Conservation (phyloP, 2,888 invertebrate species). For the Cryptocheilus praepositus region DNA sequence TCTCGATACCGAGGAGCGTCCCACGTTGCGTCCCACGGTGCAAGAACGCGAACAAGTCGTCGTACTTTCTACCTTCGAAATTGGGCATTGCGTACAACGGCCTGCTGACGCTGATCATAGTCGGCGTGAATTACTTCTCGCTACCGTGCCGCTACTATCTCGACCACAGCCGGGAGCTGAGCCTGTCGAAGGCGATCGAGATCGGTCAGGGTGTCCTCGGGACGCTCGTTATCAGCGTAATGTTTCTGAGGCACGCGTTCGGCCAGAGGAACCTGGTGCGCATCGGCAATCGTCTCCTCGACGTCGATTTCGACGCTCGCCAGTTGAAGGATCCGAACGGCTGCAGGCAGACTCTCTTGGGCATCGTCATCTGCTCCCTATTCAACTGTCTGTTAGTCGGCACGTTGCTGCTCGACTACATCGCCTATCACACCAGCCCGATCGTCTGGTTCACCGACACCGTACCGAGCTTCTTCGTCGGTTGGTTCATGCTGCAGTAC, state of each 20-base stretch:
- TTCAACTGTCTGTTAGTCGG: background rate
- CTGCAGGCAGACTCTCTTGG: background rate
- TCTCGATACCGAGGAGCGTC: constrained; percentile 3
- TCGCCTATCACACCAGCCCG: too few relatives aligned
- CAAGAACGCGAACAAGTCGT: background rate
- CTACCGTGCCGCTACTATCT: background rate
- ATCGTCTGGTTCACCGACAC: background rate
- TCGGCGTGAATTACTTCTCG: constrained; percentile 11
- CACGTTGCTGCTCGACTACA: too few relatives aligned
- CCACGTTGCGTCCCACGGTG: constrained; percentile 4
- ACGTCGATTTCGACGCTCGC: constrained; percentile 8
- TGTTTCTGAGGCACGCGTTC: constrained; percentile 28
- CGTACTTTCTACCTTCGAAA: constrained; percentile 28
- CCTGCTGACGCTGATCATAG: constrained; percentile 10
- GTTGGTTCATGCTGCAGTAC: background rate
- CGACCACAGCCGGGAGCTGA: constrained; percentile 25
- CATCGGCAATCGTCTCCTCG: constrained; percentile 26
- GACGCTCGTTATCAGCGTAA: constrained; percentile 6
- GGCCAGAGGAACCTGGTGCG: constrained; percentile 31
- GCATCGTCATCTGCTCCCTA: constrained; percentile 5
- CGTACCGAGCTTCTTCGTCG: background rate
- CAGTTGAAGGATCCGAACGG: background rate
- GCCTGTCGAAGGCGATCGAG: constrained; percentile 26
- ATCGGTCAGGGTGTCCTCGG: constrained; percentile 20
- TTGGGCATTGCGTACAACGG: constrained; percentile 40